Percentiles rank a stretch among this genome's conserved stretches.
Evolutionary conservation across 2,888 invertebrate genomes (phyloP).

Genomic region (Plebejus melissa): DNA sequence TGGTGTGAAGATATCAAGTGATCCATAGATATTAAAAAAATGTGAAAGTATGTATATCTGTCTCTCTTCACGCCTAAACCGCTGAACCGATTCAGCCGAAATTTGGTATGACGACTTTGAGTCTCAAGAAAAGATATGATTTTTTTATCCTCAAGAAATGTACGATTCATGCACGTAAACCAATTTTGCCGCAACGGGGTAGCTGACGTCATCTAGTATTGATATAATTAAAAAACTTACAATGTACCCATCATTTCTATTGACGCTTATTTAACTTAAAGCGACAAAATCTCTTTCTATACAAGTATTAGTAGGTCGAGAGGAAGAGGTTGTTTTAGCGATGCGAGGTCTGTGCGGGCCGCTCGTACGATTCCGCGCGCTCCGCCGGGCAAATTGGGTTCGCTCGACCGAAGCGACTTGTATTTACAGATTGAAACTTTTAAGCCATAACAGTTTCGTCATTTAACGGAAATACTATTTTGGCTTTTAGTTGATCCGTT

Average conservation of each 20-base stretch:
- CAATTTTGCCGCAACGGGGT: too few species aligned
- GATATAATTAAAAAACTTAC: neutral
- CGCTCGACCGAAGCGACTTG: constrained; percentile 30
- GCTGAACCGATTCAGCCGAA: too few species aligned
- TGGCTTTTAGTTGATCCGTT: constrained; percentile 25
- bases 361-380: constrained; percentile 26
- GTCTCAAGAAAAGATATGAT: too few species aligned
- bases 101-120: too few species aligned
- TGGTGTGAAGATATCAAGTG: too few species aligned
- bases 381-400: constrained; percentile 30
- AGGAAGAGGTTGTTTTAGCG: constrained; percentile 23
- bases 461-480: constrained; percentile 23
- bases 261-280: neutral
- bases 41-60: too few species aligned
- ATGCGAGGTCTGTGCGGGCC: constrained; percentile 22
- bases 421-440: constrained; percentile 31
- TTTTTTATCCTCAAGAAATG: too few species aligned
- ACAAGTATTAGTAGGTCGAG: constrained; percentile 19
- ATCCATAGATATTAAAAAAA: too few species aligned
- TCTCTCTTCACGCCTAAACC: too few species aligned
- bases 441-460: constrained; percentile 30
- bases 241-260: neutral
- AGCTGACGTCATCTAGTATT: neutral
- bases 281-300: neutral
- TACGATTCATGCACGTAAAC: too few species aligned